Conservation (phyloP, 1,140 invertebrate species). For the Metaphire vulgaris region DNA sequence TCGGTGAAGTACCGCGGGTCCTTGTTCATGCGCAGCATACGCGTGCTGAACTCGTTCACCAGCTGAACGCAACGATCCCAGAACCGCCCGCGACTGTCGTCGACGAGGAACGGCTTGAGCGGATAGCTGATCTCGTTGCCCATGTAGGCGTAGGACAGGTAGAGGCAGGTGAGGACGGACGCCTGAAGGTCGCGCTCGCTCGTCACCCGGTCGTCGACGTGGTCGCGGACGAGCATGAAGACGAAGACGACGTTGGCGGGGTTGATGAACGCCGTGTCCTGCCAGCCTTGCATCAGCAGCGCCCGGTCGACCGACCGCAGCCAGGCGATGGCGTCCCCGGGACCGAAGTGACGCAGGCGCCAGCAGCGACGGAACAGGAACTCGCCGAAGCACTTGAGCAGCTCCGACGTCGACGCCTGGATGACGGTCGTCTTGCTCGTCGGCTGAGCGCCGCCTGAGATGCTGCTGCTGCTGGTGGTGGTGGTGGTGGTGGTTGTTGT, state of each 20-base stretch:
- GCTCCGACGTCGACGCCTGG: constrained; percentile 11
- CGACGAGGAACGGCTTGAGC: constrained; percentile 18
- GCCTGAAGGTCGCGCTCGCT: constrained; percentile 71
- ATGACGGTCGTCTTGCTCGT: constrained; percentile 1
- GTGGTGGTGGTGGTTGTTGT: no score
- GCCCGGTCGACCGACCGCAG: constrained; percentile 15
- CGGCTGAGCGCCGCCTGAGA: not conserved
- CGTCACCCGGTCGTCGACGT: not conserved
- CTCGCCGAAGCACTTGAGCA: constrained; percentile 16
- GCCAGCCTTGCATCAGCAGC: constrained; percentile 66
- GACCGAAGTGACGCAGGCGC: constrained; percentile 14
- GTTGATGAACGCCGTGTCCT: constrained; percentile 98
- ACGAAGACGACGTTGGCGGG: constrained; percentile 99
- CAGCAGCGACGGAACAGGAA: constrained; percentile 18
- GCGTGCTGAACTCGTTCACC: constrained; percentile 13
- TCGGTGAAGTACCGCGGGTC: constrained; percentile 16
- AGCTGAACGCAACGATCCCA: constrained; percentile 16
- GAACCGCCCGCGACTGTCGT: constrained; percentile 17
- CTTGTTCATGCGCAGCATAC: constrained; percentile 18
- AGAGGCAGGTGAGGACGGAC: constrained; percentile 91
- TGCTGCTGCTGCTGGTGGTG: no score
- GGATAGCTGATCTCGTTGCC: constrained; percentile 99
- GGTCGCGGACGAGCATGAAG: constrained; percentile 88
- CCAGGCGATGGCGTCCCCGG: constrained; percentile 11
- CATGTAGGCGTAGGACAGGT: constrained; percentile 89